Evolutionary conservation across 1,140 invertebrate genomes (phyloP).

Genomic region (Rhagoletis pomonella): DNA sequence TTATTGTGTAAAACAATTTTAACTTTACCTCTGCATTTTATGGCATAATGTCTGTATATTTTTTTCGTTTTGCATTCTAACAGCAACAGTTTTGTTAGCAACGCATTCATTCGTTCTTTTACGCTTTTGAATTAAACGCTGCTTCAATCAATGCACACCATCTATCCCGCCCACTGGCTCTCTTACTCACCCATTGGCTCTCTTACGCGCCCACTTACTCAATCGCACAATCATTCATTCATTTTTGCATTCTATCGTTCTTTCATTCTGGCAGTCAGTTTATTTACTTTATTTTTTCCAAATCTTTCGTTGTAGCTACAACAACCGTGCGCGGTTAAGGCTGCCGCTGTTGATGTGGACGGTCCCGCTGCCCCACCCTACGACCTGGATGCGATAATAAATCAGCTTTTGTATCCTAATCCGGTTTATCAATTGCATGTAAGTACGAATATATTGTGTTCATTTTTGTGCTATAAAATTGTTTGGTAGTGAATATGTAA

Average conservation of each 20-base stretch:
- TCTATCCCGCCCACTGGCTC: not conserved
- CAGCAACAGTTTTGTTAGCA: not conserved
- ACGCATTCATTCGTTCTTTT: not conserved
- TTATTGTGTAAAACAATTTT: not conserved
- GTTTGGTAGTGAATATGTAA: not conserved
- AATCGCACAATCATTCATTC: not conserved
- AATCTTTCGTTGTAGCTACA: constrained; percentile 58
- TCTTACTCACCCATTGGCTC: not conserved
- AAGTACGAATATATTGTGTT: constrained; percentile 60
- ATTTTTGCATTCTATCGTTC: not conserved
- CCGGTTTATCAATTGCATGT: constrained; percentile 72
- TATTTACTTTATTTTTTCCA: not conserved
- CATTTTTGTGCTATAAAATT: not conserved
- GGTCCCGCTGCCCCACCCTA: constrained; percentile 64
- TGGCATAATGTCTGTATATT: not conserved
- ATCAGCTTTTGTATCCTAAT: constrained; percentile 71
- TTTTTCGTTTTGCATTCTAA: not conserved
- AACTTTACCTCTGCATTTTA: not conserved
- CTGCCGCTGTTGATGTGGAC: constrained; percentile 65
- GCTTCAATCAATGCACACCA: not conserved
- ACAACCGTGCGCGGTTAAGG: constrained; percentile 64
- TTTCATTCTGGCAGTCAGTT: not conserved
- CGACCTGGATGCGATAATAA: constrained; percentile 71
- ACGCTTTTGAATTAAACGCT: not conserved
- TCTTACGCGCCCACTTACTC: not conserved